Conservation (phyloP, 1,140 invertebrate genomes). For the Drosophila tropicalis region DNA sequence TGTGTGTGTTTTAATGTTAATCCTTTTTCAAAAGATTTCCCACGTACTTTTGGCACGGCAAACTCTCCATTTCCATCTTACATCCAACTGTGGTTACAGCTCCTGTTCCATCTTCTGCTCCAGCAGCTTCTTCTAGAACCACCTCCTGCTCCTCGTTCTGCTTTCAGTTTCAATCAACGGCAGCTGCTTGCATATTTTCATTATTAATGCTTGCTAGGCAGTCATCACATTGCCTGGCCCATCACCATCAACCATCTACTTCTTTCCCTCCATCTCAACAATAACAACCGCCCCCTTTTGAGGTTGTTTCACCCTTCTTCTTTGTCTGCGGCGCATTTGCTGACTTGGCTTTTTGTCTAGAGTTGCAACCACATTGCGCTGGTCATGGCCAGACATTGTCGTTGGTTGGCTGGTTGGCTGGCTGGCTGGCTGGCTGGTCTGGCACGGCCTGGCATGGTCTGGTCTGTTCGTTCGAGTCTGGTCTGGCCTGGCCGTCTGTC, state of each 20-base stretch:
- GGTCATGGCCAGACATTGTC: slow-evolving; percentile 71
- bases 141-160: slow-evolving; percentile 37
- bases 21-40: slow-evolving; percentile 76
- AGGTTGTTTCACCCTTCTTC: slow-evolving; percentile 16
- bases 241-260: slow-evolving; percentile 15
- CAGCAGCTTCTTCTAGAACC: slow-evolving; percentile 13
- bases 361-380: slow-evolving; percentile 78
- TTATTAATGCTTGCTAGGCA: slow-evolving; percentile 74
- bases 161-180: slow-evolving; percentile 76
- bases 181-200: slow-evolving; percentile 77
- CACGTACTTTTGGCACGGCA: slow-evolving; percentile 36
- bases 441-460: too few relatives aligned
- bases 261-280: neutral
- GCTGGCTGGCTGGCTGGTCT: neutral
- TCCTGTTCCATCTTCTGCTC: slow-evolving; percentile 17
- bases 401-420: slow-evolving; percentile 29
- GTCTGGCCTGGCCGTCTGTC: too few relatives aligned
- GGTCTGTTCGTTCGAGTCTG: slow-evolving; percentile 4
- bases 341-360: slow-evolving; percentile 80
- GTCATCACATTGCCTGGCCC: slow-evolving; percentile 55
- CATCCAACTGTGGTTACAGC: neutral
- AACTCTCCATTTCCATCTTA: slow-evolving; percentile 15
- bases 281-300: slow-evolving; percentile 2
- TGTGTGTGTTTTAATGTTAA: slow-evolving; percentile 70
- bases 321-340: slow-evolving; percentile 63